Evolutionary conservation across 2,888 invertebrate genomes (phyloP).

Genomic region (Lucinisca nassula): DNA sequence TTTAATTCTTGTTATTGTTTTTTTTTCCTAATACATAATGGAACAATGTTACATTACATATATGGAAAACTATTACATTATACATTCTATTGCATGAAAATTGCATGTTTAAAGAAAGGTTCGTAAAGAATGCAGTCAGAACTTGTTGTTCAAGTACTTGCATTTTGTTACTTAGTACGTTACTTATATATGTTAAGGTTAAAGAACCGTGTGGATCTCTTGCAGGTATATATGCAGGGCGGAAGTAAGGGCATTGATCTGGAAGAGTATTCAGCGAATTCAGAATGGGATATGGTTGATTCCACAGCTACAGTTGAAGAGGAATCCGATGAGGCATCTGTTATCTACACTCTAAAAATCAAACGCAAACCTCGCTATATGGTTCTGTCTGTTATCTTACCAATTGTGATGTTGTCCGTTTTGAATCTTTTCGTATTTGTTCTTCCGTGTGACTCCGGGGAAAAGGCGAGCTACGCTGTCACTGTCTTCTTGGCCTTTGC

Average conservation of each 20-base stretch:
- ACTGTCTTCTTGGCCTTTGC: conserved; percentile 63
- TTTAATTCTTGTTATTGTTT: no score
- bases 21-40: no score
- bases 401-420: conserved; percentile 45
- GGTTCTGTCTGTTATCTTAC: conserved; percentile 46
- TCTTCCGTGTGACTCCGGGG: conserved; percentile 56
- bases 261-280: conserved; percentile 32
- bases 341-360: conserved; percentile 42
- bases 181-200: no score
- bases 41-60: no score
- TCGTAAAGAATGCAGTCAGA: no score
- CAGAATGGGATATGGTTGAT: conserved; percentile 48
- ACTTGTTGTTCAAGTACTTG: no score
- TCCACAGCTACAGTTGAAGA: neutral
- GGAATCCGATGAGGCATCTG: conserved; percentile 19
- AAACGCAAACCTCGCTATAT: conserved; percentile 50
- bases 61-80: no score
- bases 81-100: no score
- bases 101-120: no score
- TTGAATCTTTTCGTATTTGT: conserved; percentile 51
- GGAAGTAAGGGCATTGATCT: conserved; percentile 42
- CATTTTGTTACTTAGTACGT: no score
- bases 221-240: conserved; percentile 39
- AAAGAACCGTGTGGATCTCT: no score
- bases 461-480: conserved; percentile 53